Evolutionary conservation across 2,888 invertebrate genomes (phyloP).

Genomic region (Phyto melanocephala): DNA sequence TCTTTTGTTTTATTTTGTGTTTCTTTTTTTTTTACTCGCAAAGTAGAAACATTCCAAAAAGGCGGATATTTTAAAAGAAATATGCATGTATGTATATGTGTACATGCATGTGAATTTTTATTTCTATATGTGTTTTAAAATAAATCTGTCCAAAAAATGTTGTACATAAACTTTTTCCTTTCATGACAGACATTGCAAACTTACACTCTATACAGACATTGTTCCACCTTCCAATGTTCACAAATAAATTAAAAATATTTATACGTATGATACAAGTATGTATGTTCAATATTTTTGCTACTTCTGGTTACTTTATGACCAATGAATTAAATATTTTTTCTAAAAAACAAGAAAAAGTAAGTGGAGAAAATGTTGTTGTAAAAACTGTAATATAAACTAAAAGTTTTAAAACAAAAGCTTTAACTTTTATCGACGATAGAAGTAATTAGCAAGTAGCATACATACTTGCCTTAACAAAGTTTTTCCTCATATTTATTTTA

Average conservation of each 20-base stretch:
- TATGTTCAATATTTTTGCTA: background rate
- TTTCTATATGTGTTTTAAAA: background rate
- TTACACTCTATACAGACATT: background rate
- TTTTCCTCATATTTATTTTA: background rate
- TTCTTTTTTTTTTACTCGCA: background rate
- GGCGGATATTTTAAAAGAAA: background rate
- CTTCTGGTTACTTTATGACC: background rate
- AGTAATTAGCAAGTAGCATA: conserved; percentile 26
- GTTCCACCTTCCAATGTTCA: background rate
- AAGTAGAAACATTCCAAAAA: background rate
- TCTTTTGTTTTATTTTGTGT: background rate
- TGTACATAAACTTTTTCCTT: background rate
- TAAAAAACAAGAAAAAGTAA: background rate
- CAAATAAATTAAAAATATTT: background rate
- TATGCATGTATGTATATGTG: too few species aligned
- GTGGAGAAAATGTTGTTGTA: background rate
- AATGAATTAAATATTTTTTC: background rate
- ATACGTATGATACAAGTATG: too few species aligned
- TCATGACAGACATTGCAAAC: background rate
- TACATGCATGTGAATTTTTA: background rate
- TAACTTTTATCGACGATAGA: conserved; percentile 31
- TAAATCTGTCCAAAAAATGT: background rate
- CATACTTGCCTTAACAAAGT: conserved; percentile 7
- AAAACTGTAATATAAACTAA: conserved; percentile 24
- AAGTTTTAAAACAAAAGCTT: conserved; percentile 17